Percentiles rank a stretch among this genome's conserved stretches.
These are phyloP conservation scores for Drosophila parthenogenetica DNA, from an alignment of 2,888 invertebrate species.

Conservation along the genomic window DNA sequence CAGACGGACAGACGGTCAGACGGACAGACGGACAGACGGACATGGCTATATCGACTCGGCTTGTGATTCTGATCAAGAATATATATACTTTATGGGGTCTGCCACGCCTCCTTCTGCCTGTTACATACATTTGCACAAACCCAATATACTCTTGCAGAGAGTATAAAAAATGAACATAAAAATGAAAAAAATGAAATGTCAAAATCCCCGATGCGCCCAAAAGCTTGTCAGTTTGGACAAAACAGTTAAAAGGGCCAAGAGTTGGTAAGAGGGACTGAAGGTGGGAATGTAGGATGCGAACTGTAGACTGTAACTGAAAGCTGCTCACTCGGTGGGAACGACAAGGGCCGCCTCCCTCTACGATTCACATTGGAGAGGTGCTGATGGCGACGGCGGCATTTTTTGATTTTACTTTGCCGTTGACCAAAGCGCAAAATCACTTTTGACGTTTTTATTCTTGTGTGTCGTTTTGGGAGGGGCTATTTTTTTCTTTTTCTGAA, in stretches of 20 bases:
- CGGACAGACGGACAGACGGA: too few relatives aligned
- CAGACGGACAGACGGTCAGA: too few relatives aligned
- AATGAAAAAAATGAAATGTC: constrained; percentile 56
- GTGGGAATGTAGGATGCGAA: constrained; percentile 5
- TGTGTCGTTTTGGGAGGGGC: constrained; percentile 47
- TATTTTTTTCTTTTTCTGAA: constrained; percentile 9
- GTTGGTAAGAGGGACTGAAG: constrained; percentile 22
- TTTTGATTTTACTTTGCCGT: constrained; percentile 73
- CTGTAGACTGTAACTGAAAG: constrained; percentile 21
- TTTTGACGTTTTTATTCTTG: constrained; percentile 82
- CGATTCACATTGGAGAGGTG: constrained; percentile 46
- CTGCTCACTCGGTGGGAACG: constrained; percentile 1
- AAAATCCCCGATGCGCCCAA: constrained; percentile 60
- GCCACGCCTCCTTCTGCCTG: too few relatives aligned
- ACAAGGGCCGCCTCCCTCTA: background rate
- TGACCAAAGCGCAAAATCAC: constrained; percentile 79
- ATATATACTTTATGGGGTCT: too few relatives aligned
- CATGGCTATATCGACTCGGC: too few relatives aligned
- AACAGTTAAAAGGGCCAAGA: constrained; percentile 65
- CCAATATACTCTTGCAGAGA: too few relatives aligned
- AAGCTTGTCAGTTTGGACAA: constrained; percentile 62
- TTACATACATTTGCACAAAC: too few relatives aligned
- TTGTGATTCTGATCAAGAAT: too few relatives aligned
- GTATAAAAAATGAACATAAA: too few relatives aligned
- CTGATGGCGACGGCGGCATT: constrained; percentile 65